Conservation (phyloP, 2,113 vertebrate genomes). For the Aegotheles bennettii region DNA sequence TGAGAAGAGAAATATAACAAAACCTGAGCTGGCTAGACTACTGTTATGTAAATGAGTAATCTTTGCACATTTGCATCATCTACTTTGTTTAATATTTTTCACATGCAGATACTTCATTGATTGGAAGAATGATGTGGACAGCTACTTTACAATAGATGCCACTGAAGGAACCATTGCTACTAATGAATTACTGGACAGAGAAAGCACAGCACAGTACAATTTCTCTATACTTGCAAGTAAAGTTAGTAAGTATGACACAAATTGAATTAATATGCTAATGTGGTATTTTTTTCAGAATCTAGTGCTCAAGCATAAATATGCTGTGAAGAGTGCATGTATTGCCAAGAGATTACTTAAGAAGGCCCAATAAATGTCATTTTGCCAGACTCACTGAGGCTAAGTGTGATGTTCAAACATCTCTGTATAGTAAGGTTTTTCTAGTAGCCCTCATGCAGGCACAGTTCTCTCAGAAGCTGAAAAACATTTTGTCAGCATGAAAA, state of each 20-base stretch:
- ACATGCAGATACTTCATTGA: conserved; percentile 90
- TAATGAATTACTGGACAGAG: conserved; percentile 91
- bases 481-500: not conserved
- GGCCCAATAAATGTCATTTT: not conserved
- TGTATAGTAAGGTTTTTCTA: not conserved
- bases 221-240: conserved; percentile 95
- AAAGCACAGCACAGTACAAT: conserved; percentile 90
- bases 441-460: not conserved
- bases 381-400: not conserved
- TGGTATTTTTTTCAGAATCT: conserved; percentile 2
- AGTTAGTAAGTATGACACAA: conserved; percentile 90
- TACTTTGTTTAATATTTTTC: conserved; percentile 38
- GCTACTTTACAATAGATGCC: conserved; percentile 91
- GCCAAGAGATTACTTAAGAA: not conserved
- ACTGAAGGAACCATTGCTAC: conserved; percentile 93
- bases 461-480: not conserved
- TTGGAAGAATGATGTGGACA: conserved; percentile 91
- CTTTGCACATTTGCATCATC: conserved; percentile 56
- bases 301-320: not conserved
- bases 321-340: not conserved
- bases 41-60: conserved; percentile 54
- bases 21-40: conserved; percentile 18
- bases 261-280: conserved; percentile 11
- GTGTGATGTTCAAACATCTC: not conserved
- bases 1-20: conserved; percentile 36